Base-by-base conservation (phyloP, 92 coral and sea anemone genomes). In the Epizoanthus fatuus region DNA sequence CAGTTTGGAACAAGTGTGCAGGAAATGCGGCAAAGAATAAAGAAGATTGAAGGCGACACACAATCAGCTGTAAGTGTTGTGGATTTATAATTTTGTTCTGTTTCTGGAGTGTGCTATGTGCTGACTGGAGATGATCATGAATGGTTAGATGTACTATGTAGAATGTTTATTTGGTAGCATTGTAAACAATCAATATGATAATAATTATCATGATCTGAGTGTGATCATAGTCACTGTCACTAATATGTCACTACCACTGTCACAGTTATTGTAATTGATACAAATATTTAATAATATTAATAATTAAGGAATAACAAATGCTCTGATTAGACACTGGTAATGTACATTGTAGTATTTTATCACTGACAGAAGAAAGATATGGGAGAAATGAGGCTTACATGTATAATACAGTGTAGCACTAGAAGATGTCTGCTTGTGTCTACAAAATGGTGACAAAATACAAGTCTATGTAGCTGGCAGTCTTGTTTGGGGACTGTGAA, bases 21-120 rank as follows among this genome's bases (percentile, higher is more conserved):
- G 76, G 99, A 97, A 72, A 82, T 97, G 62, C 90, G 96, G 16
- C 99, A 97, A 73, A 91, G 96, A 73, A 89, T 97, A 53, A 97
- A 97, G 57, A 95, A 94, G 76, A 78, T 97, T 58, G 99, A 97
- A 82, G 88, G 84, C 52, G 98, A 97, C 44, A 95, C 97, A 19
- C 90, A 87, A 69, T 77, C 93, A 53, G 98, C 96, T 5, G 99
- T 97, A 90, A 97, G 99, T 95, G 12, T 15, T 17, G 66, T 25
- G 3, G 35, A 60, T 17, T 25, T 3, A 13, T 1, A 15, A 8
- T 25, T 60, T 60, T 60, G 22, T 60, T 17, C 66, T 11, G n/a
- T 11, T 72, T 22, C 22, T 40, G 11, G 25, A 29, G 35, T 71
- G 56, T 5, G 16, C 9, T 17, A 11, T 7, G 22, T 1, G 3